Evolutionary conservation across 2,113 vertebrate genomes (phyloP).

Genomic region (Tinamus guttatus): DNA sequence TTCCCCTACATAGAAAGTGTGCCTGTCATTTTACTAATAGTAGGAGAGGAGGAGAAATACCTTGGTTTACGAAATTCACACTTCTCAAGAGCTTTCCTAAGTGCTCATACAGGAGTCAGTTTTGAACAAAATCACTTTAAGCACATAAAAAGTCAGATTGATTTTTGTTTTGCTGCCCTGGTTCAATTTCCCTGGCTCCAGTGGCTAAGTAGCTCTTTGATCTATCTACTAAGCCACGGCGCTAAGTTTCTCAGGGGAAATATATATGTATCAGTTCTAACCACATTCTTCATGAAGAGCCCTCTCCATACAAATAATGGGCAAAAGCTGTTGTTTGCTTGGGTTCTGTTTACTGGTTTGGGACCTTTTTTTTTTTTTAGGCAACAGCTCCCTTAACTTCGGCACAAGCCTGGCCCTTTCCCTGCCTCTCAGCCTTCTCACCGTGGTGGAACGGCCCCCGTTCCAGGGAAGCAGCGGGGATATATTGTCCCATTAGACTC

Average conservation of each 20-base stretch:
- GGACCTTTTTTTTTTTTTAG: neutral
- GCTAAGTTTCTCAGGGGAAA: conserved; percentile 16
- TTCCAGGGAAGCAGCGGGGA: neutral
- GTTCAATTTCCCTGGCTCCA: conserved; percentile 27
- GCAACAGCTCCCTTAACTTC: neutral
- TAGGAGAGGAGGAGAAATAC: neutral
- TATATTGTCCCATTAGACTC: neutral
- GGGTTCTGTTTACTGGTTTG: neutral
- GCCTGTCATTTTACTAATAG: neutral
- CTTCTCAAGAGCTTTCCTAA: neutral
- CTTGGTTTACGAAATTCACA: neutral
- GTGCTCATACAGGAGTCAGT: neutral
- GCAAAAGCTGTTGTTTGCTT: neutral
- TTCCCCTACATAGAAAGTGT: accelerated
- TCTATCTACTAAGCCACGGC: neutral
- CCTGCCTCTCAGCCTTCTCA: neutral
- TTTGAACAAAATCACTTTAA: conserved; percentile 18
- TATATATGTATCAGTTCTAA: neutral
- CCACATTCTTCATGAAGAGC: neutral
- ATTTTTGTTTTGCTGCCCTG: conserved; percentile 37
- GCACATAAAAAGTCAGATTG: neutral
- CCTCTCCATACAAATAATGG: neutral
- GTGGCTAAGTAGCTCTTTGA: conserved; percentile 19
- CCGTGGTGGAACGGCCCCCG: neutral
- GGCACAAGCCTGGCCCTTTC: neutral